A percentile compares a stretch with the other conserved stretches of the same genome.
Conservation (phyloP, 2,888 invertebrate species). For the Lasioglossum calceatum region DNA sequence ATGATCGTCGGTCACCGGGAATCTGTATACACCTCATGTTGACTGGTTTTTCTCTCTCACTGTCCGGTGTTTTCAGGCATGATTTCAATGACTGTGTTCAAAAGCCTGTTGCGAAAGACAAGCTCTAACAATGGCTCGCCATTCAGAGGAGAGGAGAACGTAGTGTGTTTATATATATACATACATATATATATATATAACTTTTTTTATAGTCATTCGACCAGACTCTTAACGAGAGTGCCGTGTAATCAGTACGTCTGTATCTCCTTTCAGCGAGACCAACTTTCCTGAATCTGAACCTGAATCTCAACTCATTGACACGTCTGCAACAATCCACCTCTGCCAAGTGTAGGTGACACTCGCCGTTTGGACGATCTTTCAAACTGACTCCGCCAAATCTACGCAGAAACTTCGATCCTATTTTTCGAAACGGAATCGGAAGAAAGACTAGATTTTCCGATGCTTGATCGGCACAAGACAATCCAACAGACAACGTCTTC, state of each 20-base stretch:
- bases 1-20: neutral
- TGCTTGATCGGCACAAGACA: no score
- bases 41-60: slow-evolving; percentile 42
- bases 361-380: slow-evolving; percentile 76
- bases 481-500: no score
- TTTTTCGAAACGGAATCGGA: neutral
- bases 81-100: slow-evolving; percentile 55
- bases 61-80: slow-evolving; percentile 61
- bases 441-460: no score
- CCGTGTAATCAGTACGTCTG: slow-evolving; percentile 73
- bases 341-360: slow-evolving; percentile 92
- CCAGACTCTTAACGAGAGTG: slow-evolving; percentile 35
- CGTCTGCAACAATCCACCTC: slow-evolving; percentile 93
- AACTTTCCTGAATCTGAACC: slow-evolving; percentile 98
- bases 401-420: neutral
- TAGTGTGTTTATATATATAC: slow-evolving; percentile 23
- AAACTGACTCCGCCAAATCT: slow-evolving; percentile 52
- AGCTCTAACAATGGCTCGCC: slow-evolving; percentile 60
- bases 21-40: slow-evolving; percentile 1
- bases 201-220: slow-evolving; percentile 44
- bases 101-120: slow-evolving; percentile 29
- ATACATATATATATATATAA: neutral
- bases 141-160: slow-evolving; percentile 54
- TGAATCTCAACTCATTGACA: slow-evolving; percentile 94
- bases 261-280: slow-evolving; percentile 93